Conservation (phyloP, 2,888 invertebrate genomes). For the Cylloceria caligata region DNA sequence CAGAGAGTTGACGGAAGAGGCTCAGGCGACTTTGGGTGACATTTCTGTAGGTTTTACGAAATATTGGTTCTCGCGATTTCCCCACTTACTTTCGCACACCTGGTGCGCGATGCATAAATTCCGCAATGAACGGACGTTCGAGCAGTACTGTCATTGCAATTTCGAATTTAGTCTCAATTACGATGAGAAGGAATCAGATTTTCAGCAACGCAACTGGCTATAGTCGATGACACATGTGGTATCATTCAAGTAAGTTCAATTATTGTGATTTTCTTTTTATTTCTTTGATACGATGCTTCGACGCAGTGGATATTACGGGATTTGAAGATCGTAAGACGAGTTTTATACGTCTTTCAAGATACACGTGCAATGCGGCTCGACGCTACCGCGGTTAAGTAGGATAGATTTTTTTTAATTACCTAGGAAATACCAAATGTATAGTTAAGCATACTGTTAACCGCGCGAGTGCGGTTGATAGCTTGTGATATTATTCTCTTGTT, state of each 20-base stretch:
- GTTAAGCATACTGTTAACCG: slow-evolving; percentile 1
- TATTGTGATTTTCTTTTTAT: slow-evolving; percentile 23
- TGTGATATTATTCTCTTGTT: slow-evolving; percentile 41
- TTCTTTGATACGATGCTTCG: slow-evolving; percentile 5
- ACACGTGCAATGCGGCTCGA: slow-evolving; percentile 11
- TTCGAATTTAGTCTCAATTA: slow-evolving; percentile 86
- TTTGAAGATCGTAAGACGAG: background rate
- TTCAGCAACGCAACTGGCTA: slow-evolving; percentile 74
- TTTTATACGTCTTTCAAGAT: background rate
- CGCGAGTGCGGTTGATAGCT: slow-evolving; percentile 43
- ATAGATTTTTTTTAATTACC: slow-evolving; percentile 22
- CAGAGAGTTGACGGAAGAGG: slow-evolving; percentile 93
- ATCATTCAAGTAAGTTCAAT: too few species aligned
- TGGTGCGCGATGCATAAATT: slow-evolving; percentile 93
- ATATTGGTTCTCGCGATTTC: slow-evolving; percentile 97
- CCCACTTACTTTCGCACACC: slow-evolving; percentile 93
- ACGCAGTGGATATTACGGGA: slow-evolving; percentile 6
- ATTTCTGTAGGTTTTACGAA: slow-evolving; percentile 94
- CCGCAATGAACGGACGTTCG: slow-evolving; percentile 88
- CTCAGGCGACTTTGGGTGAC: slow-evolving; percentile 93
- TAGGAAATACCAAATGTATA: slow-evolving; percentile 6
- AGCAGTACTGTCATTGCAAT: slow-evolving; percentile 88
- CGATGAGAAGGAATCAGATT: slow-evolving; percentile 79
- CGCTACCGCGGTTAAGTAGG: slow-evolving; percentile 22
- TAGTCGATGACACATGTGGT: slow-evolving; percentile 70